phyloP scores from a whole-genome alignment of 2,888 invertebrate species.

The Lumbricus terrestris region DNA sequence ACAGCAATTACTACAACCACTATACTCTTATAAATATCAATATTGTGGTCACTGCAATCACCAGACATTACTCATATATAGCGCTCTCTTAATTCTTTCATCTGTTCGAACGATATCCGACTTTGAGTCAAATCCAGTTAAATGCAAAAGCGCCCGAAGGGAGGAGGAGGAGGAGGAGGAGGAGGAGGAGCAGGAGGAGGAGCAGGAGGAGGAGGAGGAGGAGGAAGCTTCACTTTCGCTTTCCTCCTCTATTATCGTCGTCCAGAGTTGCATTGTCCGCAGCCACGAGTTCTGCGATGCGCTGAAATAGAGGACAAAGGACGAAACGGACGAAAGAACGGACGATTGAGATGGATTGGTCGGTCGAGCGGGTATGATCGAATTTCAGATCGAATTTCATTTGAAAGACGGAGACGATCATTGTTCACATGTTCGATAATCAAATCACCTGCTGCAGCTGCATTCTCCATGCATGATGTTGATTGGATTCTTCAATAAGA shows the following conservation, averaged over 20 bases:
- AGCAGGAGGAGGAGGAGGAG: no score
- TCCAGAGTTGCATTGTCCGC: not conserved
- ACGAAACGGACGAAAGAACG: not conserved
- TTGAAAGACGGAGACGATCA: not conserved
- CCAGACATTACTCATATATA: not conserved
- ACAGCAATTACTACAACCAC: not conserved
- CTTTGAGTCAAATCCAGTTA: not conserved
- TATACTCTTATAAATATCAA: not conserved
- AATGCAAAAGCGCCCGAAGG: not conserved
- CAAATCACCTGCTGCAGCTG: not conserved
- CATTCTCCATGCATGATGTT: not conserved
- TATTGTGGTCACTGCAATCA: not conserved
- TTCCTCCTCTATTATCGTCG: slow-evolving; percentile 3
- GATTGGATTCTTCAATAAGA: not conserved
- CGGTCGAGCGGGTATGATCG: not conserved
- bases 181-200: no score
- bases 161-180: no score
- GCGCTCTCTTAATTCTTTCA: not conserved
- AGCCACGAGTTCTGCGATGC: not conserved
- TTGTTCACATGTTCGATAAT: slow-evolving; percentile 3
- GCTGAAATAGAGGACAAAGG: not conserved
- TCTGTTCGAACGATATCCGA: not conserved
- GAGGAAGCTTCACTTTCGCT: not conserved
- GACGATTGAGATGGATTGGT: not conserved
- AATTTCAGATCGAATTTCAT: not conserved